Conservation (phyloP, 2,888 invertebrate species). For the Acleris literana region DNA sequence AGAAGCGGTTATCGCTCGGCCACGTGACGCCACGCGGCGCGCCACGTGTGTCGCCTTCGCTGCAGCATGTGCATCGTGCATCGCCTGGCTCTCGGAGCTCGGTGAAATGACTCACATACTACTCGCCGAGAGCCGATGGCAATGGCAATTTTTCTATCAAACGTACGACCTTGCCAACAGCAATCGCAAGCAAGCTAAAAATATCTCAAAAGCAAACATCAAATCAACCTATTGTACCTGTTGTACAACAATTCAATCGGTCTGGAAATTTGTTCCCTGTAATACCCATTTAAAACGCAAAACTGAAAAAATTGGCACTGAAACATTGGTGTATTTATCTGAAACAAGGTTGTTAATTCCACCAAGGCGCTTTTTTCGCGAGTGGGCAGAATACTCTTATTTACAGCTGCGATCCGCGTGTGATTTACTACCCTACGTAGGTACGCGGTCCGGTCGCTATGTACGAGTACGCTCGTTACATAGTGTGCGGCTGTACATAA, state of each 20-base stretch:
- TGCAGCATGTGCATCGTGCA: slow-evolving; percentile 60
- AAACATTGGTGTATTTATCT: slow-evolving; percentile 50
- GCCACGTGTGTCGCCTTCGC: slow-evolving; percentile 56
- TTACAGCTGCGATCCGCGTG: slow-evolving; percentile 61
- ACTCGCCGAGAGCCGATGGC: slow-evolving; percentile 3
- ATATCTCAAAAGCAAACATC: too few species aligned
- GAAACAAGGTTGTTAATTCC: slow-evolving; percentile 59
- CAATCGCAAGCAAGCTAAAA: background rate
- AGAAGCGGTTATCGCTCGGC: slow-evolving; percentile 45
- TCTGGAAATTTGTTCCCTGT: too few species aligned
- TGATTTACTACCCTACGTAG: slow-evolving; percentile 59
- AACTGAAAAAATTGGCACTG: slow-evolving; percentile 53
- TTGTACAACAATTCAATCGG: too few species aligned
- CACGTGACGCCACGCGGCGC: slow-evolving; percentile 64
- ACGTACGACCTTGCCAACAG: slow-evolving; percentile 4
- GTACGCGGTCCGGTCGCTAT: slow-evolving; percentile 29
- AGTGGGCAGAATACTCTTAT: slow-evolving; percentile 68
- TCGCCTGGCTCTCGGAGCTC: background rate
- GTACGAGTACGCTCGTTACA: slow-evolving; percentile 27
- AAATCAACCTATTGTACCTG: too few species aligned
- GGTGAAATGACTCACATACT: slow-evolving; percentile 31
- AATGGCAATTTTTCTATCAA: background rate
- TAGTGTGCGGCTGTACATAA: slow-evolving; percentile 42
- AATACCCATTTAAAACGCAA: slow-evolving; percentile 2
- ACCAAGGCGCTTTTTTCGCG: slow-evolving; percentile 57